Percentiles rank a stretch among this genome's conserved stretches.
These are phyloP conservation scores for Tetrapedia diversipes DNA, from an alignment of 2,888 invertebrate species.

Conservation along the genomic window DNA sequence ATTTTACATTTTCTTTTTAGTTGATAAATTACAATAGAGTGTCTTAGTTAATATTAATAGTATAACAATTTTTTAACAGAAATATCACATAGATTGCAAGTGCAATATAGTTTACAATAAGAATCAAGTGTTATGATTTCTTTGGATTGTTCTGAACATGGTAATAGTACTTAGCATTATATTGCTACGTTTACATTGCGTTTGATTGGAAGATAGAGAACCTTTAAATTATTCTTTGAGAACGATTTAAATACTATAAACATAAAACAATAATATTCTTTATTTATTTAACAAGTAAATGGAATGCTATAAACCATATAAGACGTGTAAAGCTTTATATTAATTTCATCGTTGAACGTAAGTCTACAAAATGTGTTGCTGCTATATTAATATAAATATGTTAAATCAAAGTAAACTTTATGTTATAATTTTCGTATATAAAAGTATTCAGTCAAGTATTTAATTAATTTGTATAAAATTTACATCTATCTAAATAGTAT, in stretches of 20 bases:
- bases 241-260: background rate
- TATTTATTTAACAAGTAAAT: constrained; percentile 13
- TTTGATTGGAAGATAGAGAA: background rate
- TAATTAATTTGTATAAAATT: no score
- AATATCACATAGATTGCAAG: background rate
- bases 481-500: no score
- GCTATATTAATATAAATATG: no score
- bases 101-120: background rate
- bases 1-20: background rate
- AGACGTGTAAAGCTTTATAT: background rate
- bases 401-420: background rate
- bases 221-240: background rate
- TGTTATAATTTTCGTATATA: background rate
- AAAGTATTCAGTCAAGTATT: no score
- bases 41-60: background rate
- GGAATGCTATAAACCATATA: constrained; percentile 5
- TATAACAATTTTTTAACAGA: background rate
- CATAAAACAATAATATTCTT: background rate
- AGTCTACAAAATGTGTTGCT: background rate
- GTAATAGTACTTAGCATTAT: background rate
- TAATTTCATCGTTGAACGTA: background rate
- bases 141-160: background rate
- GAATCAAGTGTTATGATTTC: background rate
- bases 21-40: constrained; percentile 13
- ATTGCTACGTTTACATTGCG: constrained; percentile 1